A percentile compares a stretch with the other conserved stretches of the same genome.
Conservation (phyloP, 2,113 vertebrate species). For the Arvicanthis niloticus region DNA sequence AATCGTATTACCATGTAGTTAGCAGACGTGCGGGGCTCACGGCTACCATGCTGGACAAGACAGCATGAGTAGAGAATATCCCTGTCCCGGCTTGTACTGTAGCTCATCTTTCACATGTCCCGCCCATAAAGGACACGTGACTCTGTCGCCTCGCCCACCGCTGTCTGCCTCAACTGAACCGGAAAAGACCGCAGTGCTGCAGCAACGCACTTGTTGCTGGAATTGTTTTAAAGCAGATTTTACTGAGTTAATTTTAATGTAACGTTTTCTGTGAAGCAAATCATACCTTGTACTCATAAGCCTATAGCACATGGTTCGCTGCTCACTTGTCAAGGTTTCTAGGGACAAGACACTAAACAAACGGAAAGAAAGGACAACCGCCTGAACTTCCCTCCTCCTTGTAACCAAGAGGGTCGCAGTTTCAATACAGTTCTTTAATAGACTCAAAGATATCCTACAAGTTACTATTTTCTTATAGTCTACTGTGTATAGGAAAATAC, state of each 20-base stretch:
- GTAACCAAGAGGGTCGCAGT: constrained; percentile 24
- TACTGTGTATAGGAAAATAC: background rate
- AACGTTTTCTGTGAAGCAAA: constrained; percentile 67
- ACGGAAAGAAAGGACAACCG: constrained; percentile 69
- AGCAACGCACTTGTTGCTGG: background rate
- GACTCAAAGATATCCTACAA: background rate
- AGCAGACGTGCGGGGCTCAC: background rate
- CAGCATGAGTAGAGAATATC: background rate
- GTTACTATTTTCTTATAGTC: background rate
- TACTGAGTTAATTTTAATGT: constrained; percentile 76
- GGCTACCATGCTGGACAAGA: background rate
- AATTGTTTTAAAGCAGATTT: constrained; percentile 66
- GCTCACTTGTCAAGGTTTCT: constrained; percentile 66
- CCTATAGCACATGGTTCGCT: background rate
- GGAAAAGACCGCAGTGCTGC: background rate
- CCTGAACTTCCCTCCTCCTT: constrained; percentile 34
- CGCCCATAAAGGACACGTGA: background rate
- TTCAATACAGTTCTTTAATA: constrained; percentile 24
- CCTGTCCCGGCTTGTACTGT: background rate
- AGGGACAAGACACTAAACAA: constrained; percentile 49
- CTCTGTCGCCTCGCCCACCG: background rate
- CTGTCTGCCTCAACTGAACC: background rate
- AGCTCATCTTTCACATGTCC: background rate
- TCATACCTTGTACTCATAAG: constrained; percentile 59
- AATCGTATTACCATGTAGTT: constrained; percentile 41